phyloP scores from a whole-genome alignment of 1,140 invertebrate genomes.

The Bicyclus anynana region DNA sequence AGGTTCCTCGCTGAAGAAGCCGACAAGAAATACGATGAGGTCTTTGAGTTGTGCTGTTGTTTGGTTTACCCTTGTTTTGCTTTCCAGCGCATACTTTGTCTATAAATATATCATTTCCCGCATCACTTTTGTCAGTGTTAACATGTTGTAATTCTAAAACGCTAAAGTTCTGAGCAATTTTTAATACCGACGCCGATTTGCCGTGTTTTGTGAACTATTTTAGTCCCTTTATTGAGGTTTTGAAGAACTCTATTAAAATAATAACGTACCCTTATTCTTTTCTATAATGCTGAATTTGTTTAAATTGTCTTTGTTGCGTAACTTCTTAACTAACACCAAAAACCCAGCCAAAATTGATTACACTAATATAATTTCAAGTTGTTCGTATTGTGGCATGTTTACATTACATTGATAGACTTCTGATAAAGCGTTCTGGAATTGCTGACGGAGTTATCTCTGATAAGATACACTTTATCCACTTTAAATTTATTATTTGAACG shows the following conservation, averaged over 20 bases:
- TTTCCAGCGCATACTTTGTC: constrained; percentile 27
- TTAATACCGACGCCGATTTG: neutral
- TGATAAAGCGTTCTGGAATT: neutral
- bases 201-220: constrained; percentile 4
- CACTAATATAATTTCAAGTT: constrained; percentile 7
- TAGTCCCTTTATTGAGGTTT: neutral
- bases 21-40: constrained; percentile 99
- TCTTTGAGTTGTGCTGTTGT: constrained; percentile 70
- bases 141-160: neutral
- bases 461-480: constrained; percentile 25
- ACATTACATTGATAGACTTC: neutral
- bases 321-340: constrained; percentile 1
- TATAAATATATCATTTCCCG: constrained; percentile 1
- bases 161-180: constrained; percentile 1
- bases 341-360: neutral
- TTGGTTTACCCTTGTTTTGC: constrained; percentile 58
- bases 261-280: neutral
- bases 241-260: neutral
- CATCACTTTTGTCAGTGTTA: neutral
- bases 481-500: constrained; percentile 10
- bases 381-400: constrained; percentile 6
- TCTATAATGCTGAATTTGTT: neutral
- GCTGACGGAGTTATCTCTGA: constrained; percentile 8
- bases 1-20: constrained; percentile 99
- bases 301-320: neutral